These are phyloP conservation scores for Hedychridium roseum DNA, from an alignment of 2,888 invertebrate species.

Conservation along the genomic window DNA sequence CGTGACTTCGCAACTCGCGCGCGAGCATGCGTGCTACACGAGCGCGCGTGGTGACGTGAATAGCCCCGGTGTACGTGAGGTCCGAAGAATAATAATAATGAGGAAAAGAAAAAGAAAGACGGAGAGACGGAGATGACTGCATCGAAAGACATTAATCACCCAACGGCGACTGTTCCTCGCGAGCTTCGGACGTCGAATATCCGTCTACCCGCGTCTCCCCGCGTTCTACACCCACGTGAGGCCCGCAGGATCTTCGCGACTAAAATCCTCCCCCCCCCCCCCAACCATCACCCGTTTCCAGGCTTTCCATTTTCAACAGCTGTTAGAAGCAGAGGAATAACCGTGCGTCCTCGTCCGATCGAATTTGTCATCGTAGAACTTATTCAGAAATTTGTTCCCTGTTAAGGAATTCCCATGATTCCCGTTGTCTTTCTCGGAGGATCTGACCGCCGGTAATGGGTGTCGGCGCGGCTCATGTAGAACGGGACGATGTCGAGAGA, in stretches of 20 bases:
- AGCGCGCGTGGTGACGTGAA: constrained; percentile 43
- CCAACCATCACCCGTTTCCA: background rate
- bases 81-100: constrained; percentile 24
- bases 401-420: too few species aligned
- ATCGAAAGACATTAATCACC: constrained; percentile 52
- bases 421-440: too few species aligned
- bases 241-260: too few species aligned
- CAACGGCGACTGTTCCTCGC: constrained; percentile 40
- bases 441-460: too few species aligned
- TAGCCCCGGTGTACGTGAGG: constrained; percentile 44
- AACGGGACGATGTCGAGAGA: too few species aligned
- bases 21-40: constrained; percentile 38
- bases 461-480: too few species aligned
- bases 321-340: too few species aligned
- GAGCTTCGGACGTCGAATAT: constrained; percentile 21
- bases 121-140: constrained; percentile 25
- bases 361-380: too few species aligned
- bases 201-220: constrained; percentile 11
- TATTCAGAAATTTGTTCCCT: too few species aligned
- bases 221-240: constrained; percentile 23
- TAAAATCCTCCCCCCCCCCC: too few species aligned
- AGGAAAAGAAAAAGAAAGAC: constrained; percentile 15
- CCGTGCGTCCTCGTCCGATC: background rate
- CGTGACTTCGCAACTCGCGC: constrained; percentile 37
- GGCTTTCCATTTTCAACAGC: background rate